Evolutionary conservation across 1,140 invertebrate species (phyloP).

Genomic region (Cydia amplana): DNA sequence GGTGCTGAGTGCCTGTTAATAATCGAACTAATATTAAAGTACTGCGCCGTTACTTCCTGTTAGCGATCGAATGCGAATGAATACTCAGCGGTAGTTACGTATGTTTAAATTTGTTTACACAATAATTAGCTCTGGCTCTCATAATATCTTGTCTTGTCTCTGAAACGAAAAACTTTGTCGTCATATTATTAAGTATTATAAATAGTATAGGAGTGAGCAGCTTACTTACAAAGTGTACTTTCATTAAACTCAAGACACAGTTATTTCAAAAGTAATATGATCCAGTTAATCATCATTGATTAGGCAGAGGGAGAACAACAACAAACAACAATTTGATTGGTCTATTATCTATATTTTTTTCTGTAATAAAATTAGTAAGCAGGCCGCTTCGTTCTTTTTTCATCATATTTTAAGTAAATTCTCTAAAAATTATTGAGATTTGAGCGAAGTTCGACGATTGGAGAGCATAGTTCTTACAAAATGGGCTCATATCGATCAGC

Average conservation of each 20-base stretch:
- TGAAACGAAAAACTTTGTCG: neutral
- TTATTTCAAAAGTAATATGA: too few relatives aligned
- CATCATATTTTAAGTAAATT: neutral
- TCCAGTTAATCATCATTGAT: too few relatives aligned
- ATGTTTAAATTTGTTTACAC: neutral
- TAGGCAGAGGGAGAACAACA: too few relatives aligned
- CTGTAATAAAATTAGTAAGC: too few relatives aligned
- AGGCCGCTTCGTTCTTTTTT: too few relatives aligned
- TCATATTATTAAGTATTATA: conserved; percentile 43
- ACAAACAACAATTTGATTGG: too few relatives aligned
- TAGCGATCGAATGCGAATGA: conserved; percentile 1
- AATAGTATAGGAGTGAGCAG: too few relatives aligned
- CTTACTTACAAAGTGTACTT: too few relatives aligned
- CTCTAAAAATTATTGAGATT: neutral
- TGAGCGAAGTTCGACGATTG: neutral
- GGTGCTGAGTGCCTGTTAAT: conserved; percentile 32
- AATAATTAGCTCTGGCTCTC: neutral
- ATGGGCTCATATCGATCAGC: conserved; percentile 67
- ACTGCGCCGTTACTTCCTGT: conserved; percentile 16
- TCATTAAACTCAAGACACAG: too few relatives aligned
- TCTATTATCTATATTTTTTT: too few relatives aligned
- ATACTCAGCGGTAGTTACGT: neutral
- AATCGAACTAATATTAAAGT: conserved; percentile 30
- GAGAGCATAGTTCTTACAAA: conserved; percentile 57
- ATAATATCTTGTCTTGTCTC: neutral